These are phyloP conservation scores for Spisula solida DNA, from an alignment of 2,888 invertebrate genomes.

Conservation along the genomic window DNA sequence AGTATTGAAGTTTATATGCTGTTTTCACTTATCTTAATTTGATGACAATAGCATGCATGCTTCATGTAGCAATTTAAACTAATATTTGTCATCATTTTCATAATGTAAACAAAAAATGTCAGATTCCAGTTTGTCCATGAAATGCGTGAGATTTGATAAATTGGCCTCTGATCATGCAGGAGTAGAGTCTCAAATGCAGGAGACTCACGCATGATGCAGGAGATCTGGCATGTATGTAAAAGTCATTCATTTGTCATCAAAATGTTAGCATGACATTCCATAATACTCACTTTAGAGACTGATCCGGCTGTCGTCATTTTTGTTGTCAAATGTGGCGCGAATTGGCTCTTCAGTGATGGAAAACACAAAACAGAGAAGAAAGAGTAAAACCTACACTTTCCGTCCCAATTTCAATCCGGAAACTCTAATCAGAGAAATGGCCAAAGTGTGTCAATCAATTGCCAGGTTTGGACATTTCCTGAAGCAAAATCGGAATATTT, in stretches of 20 bases:
- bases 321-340: not conserved
- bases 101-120: too few species aligned
- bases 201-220: too few species aligned
- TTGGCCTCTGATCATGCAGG: too few species aligned
- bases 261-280: not conserved
- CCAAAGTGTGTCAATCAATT: slow-evolving; percentile 23
- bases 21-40: too few species aligned
- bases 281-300: slow-evolving; percentile 26
- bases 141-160: too few species aligned
- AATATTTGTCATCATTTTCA: too few species aligned
- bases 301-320: slow-evolving; percentile 28
- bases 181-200: too few species aligned
- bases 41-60: too few species aligned
- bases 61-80: too few species aligned
- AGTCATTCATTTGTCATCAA: not conserved
- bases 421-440: slow-evolving; percentile 6
- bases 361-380: not conserved
- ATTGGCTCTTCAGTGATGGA: slow-evolving; percentile 36
- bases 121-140: too few species aligned
- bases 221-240: too few species aligned
- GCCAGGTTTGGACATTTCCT: slow-evolving; percentile 28
- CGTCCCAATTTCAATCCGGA: not conserved
- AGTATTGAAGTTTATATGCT: too few species aligned
- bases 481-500: slow-evolving; percentile 27
- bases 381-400: not conserved